Evolutionary conservation across 2,113 vertebrate species (phyloP).

Genomic region (Panthera leo): DNA sequence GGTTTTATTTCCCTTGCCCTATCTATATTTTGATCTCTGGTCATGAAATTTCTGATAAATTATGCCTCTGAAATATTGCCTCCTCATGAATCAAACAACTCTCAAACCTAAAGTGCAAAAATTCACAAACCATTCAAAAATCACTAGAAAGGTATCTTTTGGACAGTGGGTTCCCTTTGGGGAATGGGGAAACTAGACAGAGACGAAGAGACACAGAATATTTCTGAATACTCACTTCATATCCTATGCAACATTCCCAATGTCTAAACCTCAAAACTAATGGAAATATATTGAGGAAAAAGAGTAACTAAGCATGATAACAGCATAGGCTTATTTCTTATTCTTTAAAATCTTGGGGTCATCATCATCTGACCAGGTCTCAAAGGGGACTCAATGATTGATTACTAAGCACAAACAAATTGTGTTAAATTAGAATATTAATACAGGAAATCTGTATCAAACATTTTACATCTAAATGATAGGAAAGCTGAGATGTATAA

Average conservation of each 20-base stretch:
- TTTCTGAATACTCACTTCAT: background rate
- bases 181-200: background rate
- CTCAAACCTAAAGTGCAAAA: background rate
- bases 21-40: background rate
- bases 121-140: background rate
- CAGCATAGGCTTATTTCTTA: background rate
- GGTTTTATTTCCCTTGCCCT: background rate
- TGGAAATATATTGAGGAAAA: background rate
- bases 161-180: background rate
- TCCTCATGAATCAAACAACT: conserved; percentile 4
- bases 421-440: conserved; percentile 59
- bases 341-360: background rate
- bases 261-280: background rate
- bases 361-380: background rate
- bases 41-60: background rate
- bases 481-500: conserved; percentile 43
- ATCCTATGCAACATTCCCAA: background rate
- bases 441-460: conserved; percentile 78
- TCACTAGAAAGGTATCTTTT: background rate
- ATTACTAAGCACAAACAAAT: conserved; percentile 76
- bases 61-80: conserved; percentile 1
- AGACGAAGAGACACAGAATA: background rate
- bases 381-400: conserved; percentile 48
- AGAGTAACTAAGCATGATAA: background rate
- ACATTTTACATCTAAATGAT: conserved; percentile 49